Base-by-base conservation (phyloP, 2,888 invertebrate species). In the Dugesia japonica region DNA sequence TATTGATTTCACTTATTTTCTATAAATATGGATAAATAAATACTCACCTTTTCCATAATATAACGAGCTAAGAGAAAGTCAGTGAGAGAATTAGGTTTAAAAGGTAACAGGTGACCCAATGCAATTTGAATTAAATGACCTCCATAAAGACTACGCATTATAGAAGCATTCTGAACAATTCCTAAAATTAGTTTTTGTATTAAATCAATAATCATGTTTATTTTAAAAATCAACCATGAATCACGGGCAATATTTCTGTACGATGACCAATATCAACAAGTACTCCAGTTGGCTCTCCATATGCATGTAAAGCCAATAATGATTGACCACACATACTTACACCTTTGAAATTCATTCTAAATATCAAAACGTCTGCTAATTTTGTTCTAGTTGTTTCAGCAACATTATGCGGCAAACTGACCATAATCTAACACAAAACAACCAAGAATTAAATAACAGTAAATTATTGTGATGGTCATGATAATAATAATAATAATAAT, bases 231-330 rank as follows among this genome's bases (percentile, higher is more conserved):
- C 79, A 79, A 87, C 87, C 88, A 81, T 88, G 87, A 80, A 86
- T 86, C 42, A 88, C 85, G 26, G 88, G 87, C 42, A 87, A 83
- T 42, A 88, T 86, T 79, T 87, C 87, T 76, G 87, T 83, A 77
- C 87, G 81, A 79, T 88, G 87, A 28, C 88, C 88, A 74, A 88
- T 84, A 81, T 88, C 88, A 23, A 88, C 87, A 31, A 88, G 86
- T 73, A 88, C 86, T 26, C 88, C 88, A 9, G 87, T 87, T 1
- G 86, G 87, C 27, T 87, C 85, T 78, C 86, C 87, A 82, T 88
- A 88, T 0, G 88, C 86, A 82, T 87, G 87, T 28, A 88, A 85
- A 26, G 87, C 84, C 72, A 87, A 82, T 17, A 87, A 84, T 7
- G 87, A 85, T 81, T 88, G 88, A 78, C 86, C 85, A 38, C 86